Base-by-base conservation (phyloP, 2,113 vertebrate species). In the Dryoscopus gambensis region DNA sequence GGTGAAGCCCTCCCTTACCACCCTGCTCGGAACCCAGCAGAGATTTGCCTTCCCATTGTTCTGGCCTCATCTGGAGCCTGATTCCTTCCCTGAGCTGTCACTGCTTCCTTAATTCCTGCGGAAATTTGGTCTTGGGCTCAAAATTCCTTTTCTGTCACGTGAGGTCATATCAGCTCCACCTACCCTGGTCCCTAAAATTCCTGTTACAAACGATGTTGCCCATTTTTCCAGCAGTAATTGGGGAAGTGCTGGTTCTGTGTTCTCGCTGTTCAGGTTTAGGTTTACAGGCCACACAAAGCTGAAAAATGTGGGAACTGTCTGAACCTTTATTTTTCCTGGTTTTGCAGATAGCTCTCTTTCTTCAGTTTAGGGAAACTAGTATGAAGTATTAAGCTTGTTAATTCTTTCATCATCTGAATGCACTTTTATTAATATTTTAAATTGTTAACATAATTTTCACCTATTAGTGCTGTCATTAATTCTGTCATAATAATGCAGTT, bases 91-190 rank as follows among this genome's bases (percentile, higher is more conserved):
- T 19, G 47, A 89, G 42, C 85, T 62, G 2, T 57, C 60, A 8
- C 55, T 60, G 50, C 78, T 94, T 90, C 86, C 89, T 70, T 20
- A 20, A 85, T 80, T 93, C 87, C 84, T 81, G 81, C 23, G 9
- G 87, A 89, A 94, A 60, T 64, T 71, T n/a, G 0, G 37, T 76
- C 79, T 52, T 35, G 44, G 65, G 46, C 74, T 94, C 55, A 64
- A 1, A 91, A 93, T 87, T 91, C 65, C 84, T 84, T n/a, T 39
- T 70, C 56, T 93, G 70, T 59, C 87, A 37, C 6, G 6, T 83
- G 84, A 33, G 81, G 28, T 42, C 4, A 1, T 28, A 6, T 42
- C 78, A 60, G 63, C 78, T 76, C 82, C 78, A 35, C 63, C 50
- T 33, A 15, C 25, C 47, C 69, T 27, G 3, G 3, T 71, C 57